phyloP scores from a whole-genome alignment of 1,140 invertebrate species.

The Euura saliciscinereae region DNA sequence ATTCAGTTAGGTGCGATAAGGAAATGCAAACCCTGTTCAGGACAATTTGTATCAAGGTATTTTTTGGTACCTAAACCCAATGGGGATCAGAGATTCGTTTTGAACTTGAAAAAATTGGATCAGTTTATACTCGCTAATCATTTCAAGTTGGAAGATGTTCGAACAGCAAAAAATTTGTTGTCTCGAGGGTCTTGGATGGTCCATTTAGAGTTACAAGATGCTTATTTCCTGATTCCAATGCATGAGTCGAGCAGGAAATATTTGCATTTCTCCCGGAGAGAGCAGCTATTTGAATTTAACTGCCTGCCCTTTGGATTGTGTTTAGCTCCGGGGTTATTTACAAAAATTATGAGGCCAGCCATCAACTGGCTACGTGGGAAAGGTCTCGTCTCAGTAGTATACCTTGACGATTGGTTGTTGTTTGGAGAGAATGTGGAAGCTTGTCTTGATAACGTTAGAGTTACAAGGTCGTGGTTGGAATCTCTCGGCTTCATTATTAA shows the following conservation, averaged over 20 bases:
- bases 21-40: conserved; percentile 15
- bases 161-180: conserved; percentile 17
- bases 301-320: conserved; percentile 34
- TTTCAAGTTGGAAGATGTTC: conserved; percentile 34
- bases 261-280: conserved; percentile 27
- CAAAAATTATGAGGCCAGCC: conserved; percentile 34
- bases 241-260: conserved; percentile 22
- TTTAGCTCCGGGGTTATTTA: conserved; percentile 4
- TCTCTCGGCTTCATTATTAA: conserved; percentile 16
- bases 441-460: too few relatives aligned
- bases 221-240: background rate
- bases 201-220: conserved; percentile 18
- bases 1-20: conserved; percentile 17
- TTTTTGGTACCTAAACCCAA: conserved; percentile 20
- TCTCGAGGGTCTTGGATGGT: conserved; percentile 17
- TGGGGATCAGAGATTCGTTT: background rate
- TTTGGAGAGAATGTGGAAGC: background rate
- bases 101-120: conserved; percentile 27
- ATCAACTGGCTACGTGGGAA: conserved; percentile 21
- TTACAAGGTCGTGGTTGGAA: background rate
- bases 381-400: conserved; percentile 24
- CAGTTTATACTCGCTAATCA: conserved; percentile 27
- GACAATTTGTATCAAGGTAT: conserved; percentile 40
- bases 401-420: conserved; percentile 29
- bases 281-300: conserved; percentile 27